phyloP scores from a whole-genome alignment of 2,113 vertebrate genomes.

The Nothoprocta perdicaria region DNA sequence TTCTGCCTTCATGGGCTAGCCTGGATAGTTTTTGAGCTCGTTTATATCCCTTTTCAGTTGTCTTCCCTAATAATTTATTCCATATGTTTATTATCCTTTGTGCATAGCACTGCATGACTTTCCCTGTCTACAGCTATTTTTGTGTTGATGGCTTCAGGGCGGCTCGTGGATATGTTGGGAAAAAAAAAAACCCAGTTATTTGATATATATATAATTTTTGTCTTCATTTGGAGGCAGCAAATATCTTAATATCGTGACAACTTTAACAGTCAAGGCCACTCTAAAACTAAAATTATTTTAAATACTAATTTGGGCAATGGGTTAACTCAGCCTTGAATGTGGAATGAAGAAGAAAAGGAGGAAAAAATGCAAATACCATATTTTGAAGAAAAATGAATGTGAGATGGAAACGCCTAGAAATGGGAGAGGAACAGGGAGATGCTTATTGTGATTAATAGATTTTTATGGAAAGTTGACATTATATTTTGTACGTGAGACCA shows the following conservation, averaged over 20 bases:
- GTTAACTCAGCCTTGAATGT: not conserved
- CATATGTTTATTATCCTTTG: not conserved
- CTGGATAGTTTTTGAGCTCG: not conserved
- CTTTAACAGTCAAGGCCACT: not conserved
- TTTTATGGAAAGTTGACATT: not conserved
- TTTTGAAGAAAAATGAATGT: not conserved
- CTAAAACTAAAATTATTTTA: not conserved
- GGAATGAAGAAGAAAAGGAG: no score
- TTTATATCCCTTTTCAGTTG: not conserved
- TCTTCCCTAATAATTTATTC: not conserved
- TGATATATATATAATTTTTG: not conserved
- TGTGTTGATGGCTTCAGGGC: not conserved
- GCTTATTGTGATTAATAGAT: accelerated
- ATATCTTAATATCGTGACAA: not conserved
- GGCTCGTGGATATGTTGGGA: no score
- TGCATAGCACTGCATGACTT: not conserved
- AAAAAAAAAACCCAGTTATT: not conserved
- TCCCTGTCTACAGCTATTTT: not conserved
- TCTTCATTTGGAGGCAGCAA: not conserved
- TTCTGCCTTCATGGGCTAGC: not conserved
- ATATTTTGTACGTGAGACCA: not conserved
- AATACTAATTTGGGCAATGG: not conserved
- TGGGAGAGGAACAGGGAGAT: not conserved
- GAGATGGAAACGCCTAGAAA: not conserved
- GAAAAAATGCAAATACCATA: accelerated